Base-by-base conservation (phyloP, 2,797 vertebrate genomes). In the Manis crassicaudata region DNA sequence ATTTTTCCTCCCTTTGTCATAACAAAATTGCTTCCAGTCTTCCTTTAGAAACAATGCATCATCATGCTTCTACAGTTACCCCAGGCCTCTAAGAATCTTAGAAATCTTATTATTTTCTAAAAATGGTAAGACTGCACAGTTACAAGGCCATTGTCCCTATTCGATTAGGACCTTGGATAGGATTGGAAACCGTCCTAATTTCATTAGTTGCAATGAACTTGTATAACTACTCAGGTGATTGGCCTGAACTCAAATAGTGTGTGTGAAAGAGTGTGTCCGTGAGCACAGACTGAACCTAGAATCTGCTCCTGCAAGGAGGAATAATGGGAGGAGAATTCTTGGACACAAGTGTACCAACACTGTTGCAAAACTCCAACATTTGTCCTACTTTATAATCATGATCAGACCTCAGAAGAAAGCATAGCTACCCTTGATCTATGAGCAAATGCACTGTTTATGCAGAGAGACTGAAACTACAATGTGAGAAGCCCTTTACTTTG, bases 1-100 rank as follows among this genome's bases (percentile, higher is more conserved):
- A 70, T 80, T 88, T 94, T 91, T 56, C 37, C 85, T 62, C 43
- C 52, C 35, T 90, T 79, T 90, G 63, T 86, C 58, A 73, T 37
- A n/a, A 12, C 7, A 60, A 92, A 94, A 95, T 97, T 54, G 77
- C 73, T 88, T 92, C 43, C 2, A 0, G n/a, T 82, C 43, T 84
- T 91, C 62, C 56, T 81, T 90, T 46, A 93, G 56, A 95, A 91
- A 91, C 50, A 89, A 46, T 60, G 46, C 4, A 18, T 35, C 18
- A 29, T 58, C 60, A 80, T 72, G 68, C 56, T 35, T 92, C 65
- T 92, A 88, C 37, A 37, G 40, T 65, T 75, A 88, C 60, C 21
- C 6, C 12, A 21, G 43, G 23, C 32, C 90, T 76, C 93, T 79
- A 62, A 86, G 68, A 70, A 67, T 68, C 58, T 87, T 29, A 40